These are phyloP conservation scores for Aix galericulata DNA, from an alignment of 2,113 vertebrate species.

Conservation along the genomic window DNA sequence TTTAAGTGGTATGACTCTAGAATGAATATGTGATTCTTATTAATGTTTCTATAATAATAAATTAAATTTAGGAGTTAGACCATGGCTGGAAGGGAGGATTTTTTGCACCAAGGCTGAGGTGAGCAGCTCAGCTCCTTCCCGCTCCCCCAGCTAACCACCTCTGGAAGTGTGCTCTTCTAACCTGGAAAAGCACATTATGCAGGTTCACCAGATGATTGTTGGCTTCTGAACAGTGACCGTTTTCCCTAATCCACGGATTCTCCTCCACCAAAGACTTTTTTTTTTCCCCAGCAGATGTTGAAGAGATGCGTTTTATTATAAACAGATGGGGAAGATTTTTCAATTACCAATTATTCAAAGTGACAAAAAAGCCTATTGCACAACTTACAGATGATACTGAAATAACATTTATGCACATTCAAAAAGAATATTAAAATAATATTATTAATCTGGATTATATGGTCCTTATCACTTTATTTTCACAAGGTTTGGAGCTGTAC, in stretches of 20 bases:
- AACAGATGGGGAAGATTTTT: constrained; percentile 59
- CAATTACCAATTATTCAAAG: constrained; percentile 64
- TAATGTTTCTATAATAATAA: neutral
- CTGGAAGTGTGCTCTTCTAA: neutral
- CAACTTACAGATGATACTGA: constrained; percentile 29
- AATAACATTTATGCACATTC: constrained; percentile 17
- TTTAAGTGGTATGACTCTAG: neutral
- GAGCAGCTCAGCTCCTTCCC: neutral
- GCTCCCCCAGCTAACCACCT: neutral
- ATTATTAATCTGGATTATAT: neutral
- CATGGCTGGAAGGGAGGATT: neutral
- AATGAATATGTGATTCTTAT: neutral
- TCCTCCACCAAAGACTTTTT: neutral
- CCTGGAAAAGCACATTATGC: neutral
- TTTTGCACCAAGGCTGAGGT: neutral
- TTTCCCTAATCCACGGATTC: constrained; percentile 6
- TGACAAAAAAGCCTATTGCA: constrained; percentile 36
- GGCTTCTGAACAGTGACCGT: neutral
- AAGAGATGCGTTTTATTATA: constrained; percentile 69
- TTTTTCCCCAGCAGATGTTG: constrained; percentile 64
- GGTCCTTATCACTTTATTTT: neutral
- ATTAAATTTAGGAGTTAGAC: neutral
- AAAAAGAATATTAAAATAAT: neutral
- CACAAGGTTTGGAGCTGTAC: neutral
- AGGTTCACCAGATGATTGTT: neutral